Base-by-base conservation (phyloP, 2,888 invertebrate genomes). In the Herminia tarsipennalis region DNA sequence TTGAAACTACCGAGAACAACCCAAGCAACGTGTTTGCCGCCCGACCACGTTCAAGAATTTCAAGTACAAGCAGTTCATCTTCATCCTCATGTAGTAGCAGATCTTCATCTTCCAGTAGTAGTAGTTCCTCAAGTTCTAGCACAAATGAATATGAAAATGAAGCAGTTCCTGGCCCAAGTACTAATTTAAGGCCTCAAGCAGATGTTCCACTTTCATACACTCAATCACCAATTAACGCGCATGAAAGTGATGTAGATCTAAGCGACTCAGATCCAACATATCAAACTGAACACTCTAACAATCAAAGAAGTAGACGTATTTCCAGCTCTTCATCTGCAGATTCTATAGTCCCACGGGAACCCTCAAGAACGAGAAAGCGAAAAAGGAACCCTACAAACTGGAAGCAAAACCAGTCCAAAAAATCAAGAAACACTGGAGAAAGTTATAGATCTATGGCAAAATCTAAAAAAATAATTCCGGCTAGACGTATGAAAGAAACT, bases 181-280 rank as follows among this genome's bases (percentile, higher is more conserved):
- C 37, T 33, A 37, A 37, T 41, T 41, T 42, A 41, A 48, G 36
- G 14, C 12, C 36, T 41, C 47, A 48, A 41, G 27, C 41, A 41
- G 41, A 36, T 37, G 32, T 37, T 14, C 41, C 10, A 37, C 28
- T 37, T 18, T 30, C 18, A 5, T 33, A 33, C 33, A 12, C 12
- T 33, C 33, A 41, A 17, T 42, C 47, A 17, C 40, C 36, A 41
- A 48, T 48, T 1, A 1, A 48, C 5, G 18, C 32, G 13, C 22
- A 48, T 12, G 37, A 52, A 56, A 44, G 49, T 50, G 53, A 56
- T 41, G 52, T 44, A 24, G 47, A 53, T 34, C 27, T 53, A 3
- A 53, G 47, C 41, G 47, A 53, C 41, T 24, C 43, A 25, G 47
- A 53, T 32, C 53, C 53, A 38, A 44, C 53, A 33, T 44, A 53